Evolutionary conservation across 2,888 invertebrate species (phyloP), one percentile per base, ranked within the genome.

Genomic region (Rotaria sp.): DNA sequence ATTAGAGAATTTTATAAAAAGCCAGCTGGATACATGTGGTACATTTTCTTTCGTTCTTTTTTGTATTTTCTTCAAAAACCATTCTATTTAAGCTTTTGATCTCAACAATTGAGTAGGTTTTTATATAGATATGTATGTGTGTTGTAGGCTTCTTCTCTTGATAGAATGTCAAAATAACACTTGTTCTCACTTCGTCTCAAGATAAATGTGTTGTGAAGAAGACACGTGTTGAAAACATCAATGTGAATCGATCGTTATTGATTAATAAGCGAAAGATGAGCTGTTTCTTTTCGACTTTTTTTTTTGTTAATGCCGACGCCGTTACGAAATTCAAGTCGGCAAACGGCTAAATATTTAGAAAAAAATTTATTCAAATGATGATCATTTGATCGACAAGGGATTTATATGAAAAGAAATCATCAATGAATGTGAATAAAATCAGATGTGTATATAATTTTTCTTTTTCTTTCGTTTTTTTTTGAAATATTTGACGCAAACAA

Each of bases 191-290:
- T 35, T 67, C 67, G 67, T 67, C 67, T 67, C 67, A 67, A 67
- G 35, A 35, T 35, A 67, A 67, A 35, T 30, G 30, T 30, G 15
- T 67, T 67, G 67, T 67, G 67, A 67, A 67, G 67, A 67, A 67
- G 67, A 67, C 67, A 67, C 67, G 67, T 67, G 67, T 67, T 67
- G 67, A 67, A 67, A 67, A 67, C 67, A 67, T 67, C 67, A 67
- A 67, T 59, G 30, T 67, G 67, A 38, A 67, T 67, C 18, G 35
- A 67, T 67, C 35, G 67, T 67, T 67, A 67, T 67, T 67, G 67
- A 67, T 67, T 67, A 67, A 67, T 67, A 67, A 67, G 35, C 38
- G 67, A 67, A 67, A 67, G 67, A 67, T 67, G 67, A 67, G 67
- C 67, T 67, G 67, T 67, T 67, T 67, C 67, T 67, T 67, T n/a